Percentiles rank a stretch among this genome's conserved stretches.
These are phyloP conservation scores for Sesia apiformis DNA, from an alignment of 2,888 invertebrate genomes.

Conservation along the genomic window DNA sequence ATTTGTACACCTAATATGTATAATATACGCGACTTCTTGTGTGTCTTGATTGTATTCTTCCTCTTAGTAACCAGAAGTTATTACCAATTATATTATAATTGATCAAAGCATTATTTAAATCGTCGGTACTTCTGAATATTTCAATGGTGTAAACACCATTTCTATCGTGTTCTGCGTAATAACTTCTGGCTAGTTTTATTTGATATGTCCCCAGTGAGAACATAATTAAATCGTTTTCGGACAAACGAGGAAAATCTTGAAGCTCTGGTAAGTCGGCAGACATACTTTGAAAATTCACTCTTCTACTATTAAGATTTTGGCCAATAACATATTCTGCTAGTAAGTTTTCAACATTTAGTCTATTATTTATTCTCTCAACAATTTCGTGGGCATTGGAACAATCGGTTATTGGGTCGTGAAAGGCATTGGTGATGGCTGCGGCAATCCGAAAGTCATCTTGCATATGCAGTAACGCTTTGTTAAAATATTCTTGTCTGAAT, in stretches of 20 bases:
- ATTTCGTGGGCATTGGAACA: constrained; percentile 1
- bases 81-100: too few relatives aligned
- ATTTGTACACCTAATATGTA: too few relatives aligned
- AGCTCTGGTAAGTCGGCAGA: constrained; percentile 3
- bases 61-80: too few relatives aligned
- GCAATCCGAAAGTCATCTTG: constrained; percentile 2
- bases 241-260: constrained; percentile 6
- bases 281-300: constrained; percentile 2
- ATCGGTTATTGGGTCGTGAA: constrained; percentile 1
- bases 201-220: constrained; percentile 9
- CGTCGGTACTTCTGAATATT: neutral
- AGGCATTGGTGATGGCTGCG: constrained; percentile 4
- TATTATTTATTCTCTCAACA: constrained; percentile 1
- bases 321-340: constrained; percentile 7
- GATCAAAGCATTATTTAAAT: too few relatives aligned
- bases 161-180: constrained; percentile 7
- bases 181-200: constrained; percentile 5
- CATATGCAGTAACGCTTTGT: constrained; percentile 2
- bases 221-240: constrained; percentile 6
- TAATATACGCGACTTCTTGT: too few relatives aligned
- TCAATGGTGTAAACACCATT: constrained; percentile 4
- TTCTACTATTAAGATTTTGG: constrained; percentile 7
- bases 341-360: constrained; percentile 3
- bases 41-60: too few relatives aligned
- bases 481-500: constrained; percentile 2